Evolutionary conservation across 2,113 vertebrate species (phyloP).

Genomic region (Zosterops japonicus): DNA sequence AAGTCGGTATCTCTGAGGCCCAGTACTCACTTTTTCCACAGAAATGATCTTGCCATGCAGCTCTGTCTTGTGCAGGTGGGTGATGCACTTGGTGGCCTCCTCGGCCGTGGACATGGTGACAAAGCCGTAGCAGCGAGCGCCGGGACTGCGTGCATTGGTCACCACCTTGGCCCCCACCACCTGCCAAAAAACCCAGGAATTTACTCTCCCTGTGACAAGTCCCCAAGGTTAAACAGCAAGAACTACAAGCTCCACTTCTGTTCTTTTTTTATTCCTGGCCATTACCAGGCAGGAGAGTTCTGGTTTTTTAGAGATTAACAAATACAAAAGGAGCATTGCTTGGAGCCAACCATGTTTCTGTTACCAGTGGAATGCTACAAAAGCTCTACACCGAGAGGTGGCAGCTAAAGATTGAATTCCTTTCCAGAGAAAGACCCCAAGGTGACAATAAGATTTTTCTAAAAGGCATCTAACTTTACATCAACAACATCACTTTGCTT

Average conservation of each 20-base stretch:
- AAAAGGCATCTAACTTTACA: neutral
- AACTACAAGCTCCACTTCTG: neutral
- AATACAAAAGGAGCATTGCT: neutral
- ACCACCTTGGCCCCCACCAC: constrained; percentile 97
- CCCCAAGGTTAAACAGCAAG: neutral
- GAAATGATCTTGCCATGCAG: constrained; percentile 96
- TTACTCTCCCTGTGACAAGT: neutral
- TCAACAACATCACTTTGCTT: neutral
- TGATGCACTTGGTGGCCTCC: constrained; percentile 92
- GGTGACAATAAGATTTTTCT: neutral
- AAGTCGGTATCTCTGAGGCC: neutral
- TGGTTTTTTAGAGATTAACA: neutral
- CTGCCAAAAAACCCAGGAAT: constrained; percentile 60
- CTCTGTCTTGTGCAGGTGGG: constrained; percentile 91
- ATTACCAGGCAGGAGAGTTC: neutral
- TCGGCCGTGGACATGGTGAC: constrained; percentile 95
- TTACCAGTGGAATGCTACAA: neutral
- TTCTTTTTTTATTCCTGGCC: neutral
- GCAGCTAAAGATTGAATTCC: neutral
- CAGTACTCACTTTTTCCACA: constrained; percentile 86
- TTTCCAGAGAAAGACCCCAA: neutral
- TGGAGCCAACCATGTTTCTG: neutral
- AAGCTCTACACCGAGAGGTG: neutral
- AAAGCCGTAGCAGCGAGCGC: constrained; percentile 94
- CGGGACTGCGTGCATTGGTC: constrained; percentile 94